Conservation (phyloP, 2,888 invertebrate genomes). For the Xestia ashworthii region DNA sequence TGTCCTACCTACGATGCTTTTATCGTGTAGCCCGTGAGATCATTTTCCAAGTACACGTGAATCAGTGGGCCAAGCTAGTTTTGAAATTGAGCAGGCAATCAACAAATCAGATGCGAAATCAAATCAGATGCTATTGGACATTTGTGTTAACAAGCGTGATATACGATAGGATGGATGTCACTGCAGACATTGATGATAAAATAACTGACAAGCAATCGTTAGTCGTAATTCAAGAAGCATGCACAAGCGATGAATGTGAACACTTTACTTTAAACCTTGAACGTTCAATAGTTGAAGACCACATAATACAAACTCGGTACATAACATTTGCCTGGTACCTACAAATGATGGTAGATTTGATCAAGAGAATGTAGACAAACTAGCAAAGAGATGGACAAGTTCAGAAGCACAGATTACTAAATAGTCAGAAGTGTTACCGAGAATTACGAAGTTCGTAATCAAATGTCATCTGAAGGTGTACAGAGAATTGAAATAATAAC, state of each 20-base stretch:
- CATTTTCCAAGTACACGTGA: neutral
- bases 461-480: conserved; percentile 27
- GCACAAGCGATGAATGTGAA: conserved; percentile 28
- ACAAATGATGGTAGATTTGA: neutral
- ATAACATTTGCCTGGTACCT: neutral
- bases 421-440: conserved; percentile 13
- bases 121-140: conserved; percentile 25
- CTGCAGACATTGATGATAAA: conserved; percentile 8
- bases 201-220: conserved; percentile 37
- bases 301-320: conserved; percentile 6
- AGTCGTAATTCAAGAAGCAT: conserved; percentile 32
- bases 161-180: conserved; percentile 33
- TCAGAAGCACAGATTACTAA: too few relatives aligned
- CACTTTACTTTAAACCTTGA: conserved; percentile 42
- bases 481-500: conserved; percentile 9
- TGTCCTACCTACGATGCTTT: neutral
- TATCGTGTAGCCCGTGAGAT: neutral
- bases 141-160: conserved; percentile 21
- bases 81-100: conserved; percentile 13
- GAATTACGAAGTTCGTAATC: conserved; percentile 9
- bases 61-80: neutral
- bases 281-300: conserved; percentile 16
- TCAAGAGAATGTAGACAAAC: neutral
- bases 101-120: conserved; percentile 13
- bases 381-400: neutral